Base-by-base conservation (phyloP, 2,113 vertebrate genomes). In the Osmerus eperlanus region DNA sequence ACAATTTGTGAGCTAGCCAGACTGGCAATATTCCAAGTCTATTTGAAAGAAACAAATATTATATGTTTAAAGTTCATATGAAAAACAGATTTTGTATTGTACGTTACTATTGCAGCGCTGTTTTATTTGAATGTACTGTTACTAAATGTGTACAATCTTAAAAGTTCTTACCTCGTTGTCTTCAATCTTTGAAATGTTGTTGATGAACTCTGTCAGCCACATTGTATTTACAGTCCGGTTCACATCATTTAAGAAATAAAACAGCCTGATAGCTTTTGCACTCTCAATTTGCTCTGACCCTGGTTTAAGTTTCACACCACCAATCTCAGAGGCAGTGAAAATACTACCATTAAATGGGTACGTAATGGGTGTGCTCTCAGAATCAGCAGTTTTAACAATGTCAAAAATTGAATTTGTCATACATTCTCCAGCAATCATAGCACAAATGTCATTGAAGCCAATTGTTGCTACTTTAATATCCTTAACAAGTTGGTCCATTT, bases 141-240 rank as follows among this genome's bases (percentile, higher is more conserved):
- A 28, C 2, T 28, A 28, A 28, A 28, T 36, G 0, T 36, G 32
- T 36, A 36, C 9, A 47, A 47, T 12, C 7, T 47, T 11, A 47
- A 9, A 47, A 47, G 41, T 47, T 47, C 7, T 47, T 47, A 47
- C 41, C 41, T 47, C 41, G 8, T 47, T 47, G 0, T 60, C 0
- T 73, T 77, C 14, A 2, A 68, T 0, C 11, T 7, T 1, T 0
- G 69, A 4, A 4, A 83, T 9, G 1, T 47, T 0, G 11, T 2
- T 3, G 41, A 89, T 74, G 71, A 93, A 91, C 2, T 21, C 0
- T 0, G 47, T 0, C 60, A 91, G 75, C 90, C 91, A 93, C 2
- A 0, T 23, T 25, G 12, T 72, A 81, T 84, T 91, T 0, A 0
- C n/a, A 16, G 53, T 28, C 0, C n/a, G 64, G 0, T 47, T 25